Percentiles rank a stretch among this genome's conserved stretches.
These are phyloP conservation scores for Lepeophtheirus nordmannii DNA, from an alignment of 2,888 invertebrate species.

Conservation along the genomic window DNA sequence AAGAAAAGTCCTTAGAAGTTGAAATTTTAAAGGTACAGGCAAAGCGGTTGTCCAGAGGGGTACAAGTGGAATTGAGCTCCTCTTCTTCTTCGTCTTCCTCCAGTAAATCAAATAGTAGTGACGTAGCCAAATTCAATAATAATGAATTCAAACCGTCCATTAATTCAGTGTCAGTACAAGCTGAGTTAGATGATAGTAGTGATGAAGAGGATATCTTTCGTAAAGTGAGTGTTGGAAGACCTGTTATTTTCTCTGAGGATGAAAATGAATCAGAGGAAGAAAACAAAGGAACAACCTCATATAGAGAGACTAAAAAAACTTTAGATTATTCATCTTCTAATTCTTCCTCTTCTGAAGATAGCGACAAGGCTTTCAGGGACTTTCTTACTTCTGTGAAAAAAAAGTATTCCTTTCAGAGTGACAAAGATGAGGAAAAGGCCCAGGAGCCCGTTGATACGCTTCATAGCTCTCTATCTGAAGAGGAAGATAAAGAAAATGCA, in stretches of 20 bases:
- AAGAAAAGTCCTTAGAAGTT: not conserved
- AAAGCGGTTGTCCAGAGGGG: not conserved
- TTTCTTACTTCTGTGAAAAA: not conserved
- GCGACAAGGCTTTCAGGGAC: not conserved
- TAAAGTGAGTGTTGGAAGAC: not conserved
- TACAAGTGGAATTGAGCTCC: not conserved
- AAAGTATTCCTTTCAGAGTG: not conserved
- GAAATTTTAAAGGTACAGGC: not conserved
- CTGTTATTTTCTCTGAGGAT: slow-evolving; percentile 1
- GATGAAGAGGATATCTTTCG: not conserved
- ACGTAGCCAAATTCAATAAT: not conserved
- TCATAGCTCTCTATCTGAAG: not conserved
- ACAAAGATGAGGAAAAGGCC: not conserved
- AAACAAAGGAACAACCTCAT: too few relatives aligned
- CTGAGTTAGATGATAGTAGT: not conserved
- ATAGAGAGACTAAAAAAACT: too few relatives aligned
- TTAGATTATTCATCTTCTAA: too few relatives aligned
- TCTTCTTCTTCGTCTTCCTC: not conserved
- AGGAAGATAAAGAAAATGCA: slow-evolving; percentile 12
- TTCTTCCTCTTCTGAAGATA: not conserved
- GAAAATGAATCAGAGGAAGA: not conserved
- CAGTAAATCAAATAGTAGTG: not conserved
- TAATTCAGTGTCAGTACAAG: not conserved
- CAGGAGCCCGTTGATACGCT: too few relatives aligned
- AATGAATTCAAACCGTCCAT: not conserved